Percentiles rank a stretch among this genome's conserved stretches.
Conservation (phyloP, 1,140 invertebrate species). For the Tenebrio molitor region DNA sequence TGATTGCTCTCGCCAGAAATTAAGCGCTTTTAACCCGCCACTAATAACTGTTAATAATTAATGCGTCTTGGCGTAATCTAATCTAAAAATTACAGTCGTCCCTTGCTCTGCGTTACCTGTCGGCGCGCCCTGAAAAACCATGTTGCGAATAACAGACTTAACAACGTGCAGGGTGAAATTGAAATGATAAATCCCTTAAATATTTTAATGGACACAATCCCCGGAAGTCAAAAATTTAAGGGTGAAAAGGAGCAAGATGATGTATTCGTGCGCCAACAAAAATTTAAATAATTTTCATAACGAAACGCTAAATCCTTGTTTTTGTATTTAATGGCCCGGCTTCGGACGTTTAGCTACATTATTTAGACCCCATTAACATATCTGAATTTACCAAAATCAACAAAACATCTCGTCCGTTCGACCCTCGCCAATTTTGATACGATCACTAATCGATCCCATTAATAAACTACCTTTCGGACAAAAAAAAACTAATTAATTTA, state of each 20-base stretch:
- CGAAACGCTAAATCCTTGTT: conserved; percentile 2
- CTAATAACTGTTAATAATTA: no score
- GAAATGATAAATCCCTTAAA: conserved; percentile 33
- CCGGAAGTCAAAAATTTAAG: conserved; percentile 34
- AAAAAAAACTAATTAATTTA: no score
- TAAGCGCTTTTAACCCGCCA: conserved; percentile 7
- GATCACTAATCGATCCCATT: no score
- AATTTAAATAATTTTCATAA: conserved; percentile 35
- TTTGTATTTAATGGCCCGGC: conserved; percentile 17
- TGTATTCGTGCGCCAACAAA: conserved; percentile 14
- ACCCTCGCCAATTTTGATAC: neutral
- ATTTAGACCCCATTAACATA: conserved; percentile 30
- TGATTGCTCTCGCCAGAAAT: conserved; percentile 12
- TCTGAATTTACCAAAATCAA: neutral
- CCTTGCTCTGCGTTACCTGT: no score
- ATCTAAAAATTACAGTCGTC: no score
- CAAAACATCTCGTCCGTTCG: neutral
- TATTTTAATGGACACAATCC: conserved; percentile 36
- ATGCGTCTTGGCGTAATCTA: no score
- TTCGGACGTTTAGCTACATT: conserved; percentile 19
- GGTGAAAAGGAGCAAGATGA: neutral
- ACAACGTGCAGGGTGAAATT: conserved; percentile 10
- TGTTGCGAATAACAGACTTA: conserved; percentile 4
- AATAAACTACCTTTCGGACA: no score
- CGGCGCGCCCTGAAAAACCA: no score